Evolutionary conservation across 2,888 invertebrate genomes (phyloP), one percentile per base, ranked within the genome.

Genomic region (Frankliniella fusca): DNA sequence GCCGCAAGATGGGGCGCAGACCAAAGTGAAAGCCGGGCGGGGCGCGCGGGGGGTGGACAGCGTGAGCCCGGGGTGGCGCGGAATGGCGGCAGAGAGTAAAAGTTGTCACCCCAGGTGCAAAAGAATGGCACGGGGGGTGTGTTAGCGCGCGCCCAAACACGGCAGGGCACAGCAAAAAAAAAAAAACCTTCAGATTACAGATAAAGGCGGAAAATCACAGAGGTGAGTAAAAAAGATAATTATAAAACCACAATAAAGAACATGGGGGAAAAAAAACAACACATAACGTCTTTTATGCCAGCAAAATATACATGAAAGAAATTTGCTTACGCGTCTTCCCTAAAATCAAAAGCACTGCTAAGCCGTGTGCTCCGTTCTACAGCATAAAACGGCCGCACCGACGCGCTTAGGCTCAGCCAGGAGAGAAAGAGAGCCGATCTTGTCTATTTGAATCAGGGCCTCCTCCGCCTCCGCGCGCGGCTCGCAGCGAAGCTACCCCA

Each of bases 31-130:
- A 76, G 70, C 70, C 61, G n/a, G 61, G 15, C 61, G 61, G 54
- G 18, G 54, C 54, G 15, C 12, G 61, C 61, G 15, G 61, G 61
- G 61, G 61, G 61, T 0, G 61, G 61, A n/a, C 15, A 38, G 38
- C 38, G 38, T 38, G 38, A 38, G 38, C 38, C 38, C 20, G 61
- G 54, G 15, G 54, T 54, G 15, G 54, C 54, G 54, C 54, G 54
- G 54, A 54, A 54, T 54, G 54, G 54, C 8, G 61, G 61, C 70
- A 10, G 70, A 27, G 23, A 76, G 70, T 76, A 76, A 76, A 76
- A 76, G 70, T 76, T 76, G 70, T 76, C 70, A 76, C 70, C 27
- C 70, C 70, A 76, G 70, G 70, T 76, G 70, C 70, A 76, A 76
- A 76, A 76, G 70, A 76, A 76, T 23, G 70, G 70, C 61, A 61